Evolutionary conservation across 2,113 vertebrate genomes (phyloP).

Genomic region (Barnardius zonarius): DNA sequence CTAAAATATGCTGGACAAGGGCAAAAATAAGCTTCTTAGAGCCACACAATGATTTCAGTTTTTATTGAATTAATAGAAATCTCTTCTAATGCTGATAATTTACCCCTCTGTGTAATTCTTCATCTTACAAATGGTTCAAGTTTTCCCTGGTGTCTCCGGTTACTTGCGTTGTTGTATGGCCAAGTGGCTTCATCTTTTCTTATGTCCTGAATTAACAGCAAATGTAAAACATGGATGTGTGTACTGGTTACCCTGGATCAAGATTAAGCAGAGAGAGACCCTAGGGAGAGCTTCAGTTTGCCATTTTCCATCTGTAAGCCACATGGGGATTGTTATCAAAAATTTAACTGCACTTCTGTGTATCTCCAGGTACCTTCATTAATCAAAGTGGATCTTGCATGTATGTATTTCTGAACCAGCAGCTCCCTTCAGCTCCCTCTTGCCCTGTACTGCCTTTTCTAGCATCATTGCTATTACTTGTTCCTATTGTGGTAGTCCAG

Average conservation of each 20-base stretch:
- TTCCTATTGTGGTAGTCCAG: neutral
- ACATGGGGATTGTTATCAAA: neutral
- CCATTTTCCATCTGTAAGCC: neutral
- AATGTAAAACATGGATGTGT: accelerated
- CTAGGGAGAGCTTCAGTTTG: neutral
- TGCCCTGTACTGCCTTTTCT: neutral
- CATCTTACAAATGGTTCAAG: neutral
- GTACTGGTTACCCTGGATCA: neutral
- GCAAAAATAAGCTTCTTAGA: neutral
- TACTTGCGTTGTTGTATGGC: neutral
- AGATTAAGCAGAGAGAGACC: neutral
- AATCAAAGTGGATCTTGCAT: neutral
- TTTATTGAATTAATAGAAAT: neutral
- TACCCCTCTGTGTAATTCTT: neutral
- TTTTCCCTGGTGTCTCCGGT: neutral
- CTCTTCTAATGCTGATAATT: neutral
- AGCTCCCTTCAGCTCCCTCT: neutral
- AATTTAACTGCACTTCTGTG: neutral
- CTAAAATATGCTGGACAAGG: neutral
- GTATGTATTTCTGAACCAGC: neutral
- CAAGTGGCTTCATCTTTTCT: neutral
- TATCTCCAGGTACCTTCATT: neutral
- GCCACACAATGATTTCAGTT: neutral
- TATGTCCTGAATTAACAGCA: neutral
- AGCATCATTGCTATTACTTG: neutral